These are phyloP conservation scores for Candidula unifasciata DNA, from an alignment of 2,888 invertebrate species.

Conservation along the genomic window DNA sequence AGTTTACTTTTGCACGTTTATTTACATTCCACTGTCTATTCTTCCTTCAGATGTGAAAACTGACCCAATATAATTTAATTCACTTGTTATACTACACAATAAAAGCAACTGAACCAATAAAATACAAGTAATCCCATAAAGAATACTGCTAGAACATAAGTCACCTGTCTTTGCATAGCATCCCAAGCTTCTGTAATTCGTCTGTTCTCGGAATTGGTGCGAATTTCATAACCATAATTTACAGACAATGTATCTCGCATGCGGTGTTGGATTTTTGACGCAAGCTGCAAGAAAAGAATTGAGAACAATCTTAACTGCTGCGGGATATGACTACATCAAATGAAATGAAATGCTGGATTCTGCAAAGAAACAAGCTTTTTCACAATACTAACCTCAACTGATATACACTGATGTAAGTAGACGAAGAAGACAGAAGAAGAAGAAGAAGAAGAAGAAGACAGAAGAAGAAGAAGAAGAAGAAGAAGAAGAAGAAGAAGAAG, in stretches of 20 bases:
- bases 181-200: slow-evolving; percentile 74
- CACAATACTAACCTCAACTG: too few relatives aligned
- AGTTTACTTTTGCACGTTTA: background rate
- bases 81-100: too few relatives aligned
- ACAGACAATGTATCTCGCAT: slow-evolving; percentile 61
- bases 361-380: too few relatives aligned
- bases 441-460: background rate
- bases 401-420: background rate
- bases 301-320: background rate
- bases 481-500: background rate
- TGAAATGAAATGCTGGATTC: background rate
- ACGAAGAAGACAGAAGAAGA: slow-evolving; percentile 6
- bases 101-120: too few relatives aligned
- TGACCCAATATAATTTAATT: too few relatives aligned
- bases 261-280: slow-evolving; percentile 59
- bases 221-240: slow-evolving; percentile 66
- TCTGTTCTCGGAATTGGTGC: slow-evolving; percentile 66
- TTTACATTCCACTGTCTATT: too few relatives aligned
- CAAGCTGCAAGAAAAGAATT: slow-evolving; percentile 60
- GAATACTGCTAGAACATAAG: background rate
- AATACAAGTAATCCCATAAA: too few relatives aligned
- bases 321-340: too few relatives aligned
- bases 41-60: too few relatives aligned
- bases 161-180: slow-evolving; percentile 72
- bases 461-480: background rate